Conservation (phyloP, 2,113 vertebrate genomes). For the Tyrannus savana region DNA sequence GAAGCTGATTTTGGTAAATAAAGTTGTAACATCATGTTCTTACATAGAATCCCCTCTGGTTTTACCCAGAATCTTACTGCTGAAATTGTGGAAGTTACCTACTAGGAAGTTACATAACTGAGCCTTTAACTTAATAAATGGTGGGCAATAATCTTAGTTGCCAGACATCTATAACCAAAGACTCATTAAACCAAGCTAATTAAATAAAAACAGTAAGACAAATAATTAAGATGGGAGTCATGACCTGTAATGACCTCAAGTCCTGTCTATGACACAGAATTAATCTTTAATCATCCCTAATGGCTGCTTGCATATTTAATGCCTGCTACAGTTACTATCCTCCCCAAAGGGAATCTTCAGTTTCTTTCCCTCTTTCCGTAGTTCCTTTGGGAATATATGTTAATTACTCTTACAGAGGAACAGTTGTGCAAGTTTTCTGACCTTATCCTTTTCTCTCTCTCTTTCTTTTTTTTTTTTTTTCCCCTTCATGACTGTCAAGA, state of each 20-base stretch:
- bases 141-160: neutral
- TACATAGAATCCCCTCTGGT: neutral
- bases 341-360: slow-evolving; percentile 59
- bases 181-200: slow-evolving; percentile 71
- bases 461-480: neutral
- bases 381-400: slow-evolving; percentile 46
- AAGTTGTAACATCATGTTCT: neutral
- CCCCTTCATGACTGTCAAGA: neutral
- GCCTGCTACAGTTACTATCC: slow-evolving; percentile 52
- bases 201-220: slow-evolving; percentile 77
- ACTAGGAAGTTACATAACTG: neutral
- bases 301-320: slow-evolving; percentile 74
- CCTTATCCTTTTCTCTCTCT: neutral
- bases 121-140: neutral
- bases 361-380: slow-evolving; percentile 42
- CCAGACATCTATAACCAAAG: slow-evolving; percentile 56
- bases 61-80: neutral
- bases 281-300: slow-evolving; percentile 79
- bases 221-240: slow-evolving; percentile 71
- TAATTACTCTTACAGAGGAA: slow-evolving; percentile 65
- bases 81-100: neutral
- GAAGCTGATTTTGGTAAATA: neutral
- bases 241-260: slow-evolving; percentile 68
- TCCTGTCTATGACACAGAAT: slow-evolving; percentile 69
- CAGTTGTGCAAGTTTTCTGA: slow-evolving; percentile 47